Conservation (phyloP, 2,888 invertebrate genomes). For the Helobdella robusta region DNA sequence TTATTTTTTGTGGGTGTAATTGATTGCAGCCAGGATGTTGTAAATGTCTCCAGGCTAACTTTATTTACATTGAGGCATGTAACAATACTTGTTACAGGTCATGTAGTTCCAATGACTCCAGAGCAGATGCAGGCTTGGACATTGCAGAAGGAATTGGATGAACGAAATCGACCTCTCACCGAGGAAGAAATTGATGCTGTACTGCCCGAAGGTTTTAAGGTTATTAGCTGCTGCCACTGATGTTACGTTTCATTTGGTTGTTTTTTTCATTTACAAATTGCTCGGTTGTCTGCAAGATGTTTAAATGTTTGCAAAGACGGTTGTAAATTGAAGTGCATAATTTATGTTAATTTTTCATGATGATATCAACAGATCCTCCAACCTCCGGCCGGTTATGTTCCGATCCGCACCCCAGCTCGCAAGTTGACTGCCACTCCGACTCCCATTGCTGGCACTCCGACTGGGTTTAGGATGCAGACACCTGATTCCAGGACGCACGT, state of each 20-base stretch:
- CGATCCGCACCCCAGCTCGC: slow-evolving; percentile 90
- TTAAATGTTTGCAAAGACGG: too few relatives aligned
- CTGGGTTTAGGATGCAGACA: slow-evolving; percentile 50
- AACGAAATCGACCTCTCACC: slow-evolving; percentile 84
- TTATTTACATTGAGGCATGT: background rate
- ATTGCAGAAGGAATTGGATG: slow-evolving; percentile 97
- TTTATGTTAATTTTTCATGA: background rate
- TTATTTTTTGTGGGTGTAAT: background rate
- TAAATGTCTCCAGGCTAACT: background rate
- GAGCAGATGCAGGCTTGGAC: slow-evolving; percentile 95
- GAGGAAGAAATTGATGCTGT: slow-evolving; percentile 95
- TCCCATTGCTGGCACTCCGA: slow-evolving; percentile 60
- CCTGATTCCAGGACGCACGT: slow-evolving; percentile 49
- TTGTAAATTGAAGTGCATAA: background rate
- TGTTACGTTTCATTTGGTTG: too few relatives aligned
- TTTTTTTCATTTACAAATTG: too few relatives aligned
- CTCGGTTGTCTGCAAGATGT: too few relatives aligned
- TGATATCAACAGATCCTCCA: slow-evolving; percentile 57
- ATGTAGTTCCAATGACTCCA: slow-evolving; percentile 94
- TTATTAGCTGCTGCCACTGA: slow-evolving; percentile 44
- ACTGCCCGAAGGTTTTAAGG: slow-evolving; percentile 96
- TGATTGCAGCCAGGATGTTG: background rate
- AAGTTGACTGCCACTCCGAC: slow-evolving; percentile 97
- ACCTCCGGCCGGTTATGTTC: slow-evolving; percentile 88
- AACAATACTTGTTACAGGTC: slow-evolving; percentile 53